A percentile compares a stretch with the other conserved stretches of the same genome.
These are phyloP conservation scores for Drosophila subpulchrella DNA, from an alignment of 1,140 invertebrate genomes.

Conservation along the genomic window DNA sequence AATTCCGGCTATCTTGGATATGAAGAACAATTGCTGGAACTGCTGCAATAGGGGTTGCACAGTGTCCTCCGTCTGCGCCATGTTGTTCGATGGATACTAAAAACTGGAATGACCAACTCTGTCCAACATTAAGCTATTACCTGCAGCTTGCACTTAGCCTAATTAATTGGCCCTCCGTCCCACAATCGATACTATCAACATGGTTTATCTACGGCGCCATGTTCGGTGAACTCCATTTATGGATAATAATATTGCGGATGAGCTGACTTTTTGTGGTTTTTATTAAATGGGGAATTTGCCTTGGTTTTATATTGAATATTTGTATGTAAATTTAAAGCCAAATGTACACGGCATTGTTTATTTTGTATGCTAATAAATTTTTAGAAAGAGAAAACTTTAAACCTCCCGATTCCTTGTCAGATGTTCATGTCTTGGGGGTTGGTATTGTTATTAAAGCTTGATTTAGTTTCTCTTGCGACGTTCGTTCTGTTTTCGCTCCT, in stretches of 20 bases:
- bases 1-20: constrained; percentile 72
- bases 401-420: neutral
- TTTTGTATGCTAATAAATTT: constrained; percentile 14
- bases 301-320: constrained; percentile 18
- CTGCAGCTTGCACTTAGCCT: constrained; percentile 54
- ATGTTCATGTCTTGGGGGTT: constrained; percentile 1
- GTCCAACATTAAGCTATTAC: neutral
- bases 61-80: constrained; percentile 47
- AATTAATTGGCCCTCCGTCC: constrained; percentile 55
- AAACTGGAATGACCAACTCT: constrained; percentile 35
- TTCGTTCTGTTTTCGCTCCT: constrained; percentile 79
- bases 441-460: neutral
- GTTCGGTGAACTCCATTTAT: constrained; percentile 17
- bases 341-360: constrained; percentile 41
- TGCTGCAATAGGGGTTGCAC: constrained; percentile 69
- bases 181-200: constrained; percentile 67
- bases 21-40: constrained; percentile 70
- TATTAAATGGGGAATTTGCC: constrained; percentile 41
- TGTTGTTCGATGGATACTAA: constrained; percentile 23
- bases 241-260: constrained; percentile 6
- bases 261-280: constrained; percentile 14
- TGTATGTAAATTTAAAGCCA: constrained; percentile 46
- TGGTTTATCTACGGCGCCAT: constrained; percentile 31
- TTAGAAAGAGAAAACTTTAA: constrained; percentile 20
- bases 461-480: constrained; percentile 72